Evolutionary conservation across 2,888 invertebrate genomes (phyloP).

Genomic region (Tachina grossa): DNA sequence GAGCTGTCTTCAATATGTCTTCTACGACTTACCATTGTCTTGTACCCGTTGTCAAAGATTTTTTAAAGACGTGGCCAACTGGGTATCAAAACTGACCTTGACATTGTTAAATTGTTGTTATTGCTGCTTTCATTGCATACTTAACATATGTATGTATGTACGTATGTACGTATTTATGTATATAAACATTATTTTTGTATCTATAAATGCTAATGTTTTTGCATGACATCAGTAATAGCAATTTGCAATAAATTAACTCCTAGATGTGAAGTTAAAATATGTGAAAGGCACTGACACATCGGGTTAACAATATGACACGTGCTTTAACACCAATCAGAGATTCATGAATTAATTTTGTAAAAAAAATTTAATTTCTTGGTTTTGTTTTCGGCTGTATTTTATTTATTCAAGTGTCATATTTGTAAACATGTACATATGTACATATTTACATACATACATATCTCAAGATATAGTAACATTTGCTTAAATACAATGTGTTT

Average conservation of each 20-base stretch:
- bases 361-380: not conserved
- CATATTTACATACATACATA: too few species aligned
- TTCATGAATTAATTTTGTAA: not conserved
- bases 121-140: conserved; percentile 30
- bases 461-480: too few species aligned
- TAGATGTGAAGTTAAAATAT: conserved; percentile 50
- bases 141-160: conserved; percentile 25
- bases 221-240: conserved; percentile 40
- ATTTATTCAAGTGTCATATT: too few species aligned
- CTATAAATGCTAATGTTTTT: not conserved
- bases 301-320: conserved; percentile 52
- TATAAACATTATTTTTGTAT: not conserved
- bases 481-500: too few species aligned
- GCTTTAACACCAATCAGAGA: not conserved
- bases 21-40: too few species aligned
- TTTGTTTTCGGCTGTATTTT: too few species aligned
- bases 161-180: not conserved
- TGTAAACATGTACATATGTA: too few species aligned
- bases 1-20: too few species aligned
- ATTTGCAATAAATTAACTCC: conserved; percentile 27
- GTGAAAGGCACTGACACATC: conserved; percentile 37
- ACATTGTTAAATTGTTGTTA: conserved; percentile 61
- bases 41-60: too few species aligned
- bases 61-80: too few species aligned
- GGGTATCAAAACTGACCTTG: conserved; percentile 67